These are phyloP conservation scores for Atherinosoma microstoma DNA, from an alignment of 2,797 vertebrate species.

Conservation along the genomic window DNA sequence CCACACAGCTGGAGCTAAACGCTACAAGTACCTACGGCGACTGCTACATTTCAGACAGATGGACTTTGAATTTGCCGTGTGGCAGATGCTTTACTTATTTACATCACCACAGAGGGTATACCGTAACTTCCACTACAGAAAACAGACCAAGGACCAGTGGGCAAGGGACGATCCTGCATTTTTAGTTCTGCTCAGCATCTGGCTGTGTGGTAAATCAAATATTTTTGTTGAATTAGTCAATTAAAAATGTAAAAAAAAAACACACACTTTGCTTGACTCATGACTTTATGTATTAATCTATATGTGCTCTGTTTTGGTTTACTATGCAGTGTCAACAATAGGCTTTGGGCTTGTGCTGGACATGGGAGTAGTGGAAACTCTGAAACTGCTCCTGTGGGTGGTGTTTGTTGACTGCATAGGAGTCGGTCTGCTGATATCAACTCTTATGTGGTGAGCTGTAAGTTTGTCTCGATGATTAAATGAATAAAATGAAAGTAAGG, in stretches of 20 bases:
- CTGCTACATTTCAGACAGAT: slow-evolving; percentile 93
- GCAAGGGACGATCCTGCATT: slow-evolving; percentile 97
- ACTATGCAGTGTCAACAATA: slow-evolving; percentile 89
- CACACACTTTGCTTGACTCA: not conserved
- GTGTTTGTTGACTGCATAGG: slow-evolving; percentile 97
- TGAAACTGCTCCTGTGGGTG: slow-evolving; percentile 97
- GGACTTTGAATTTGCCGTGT: slow-evolving; percentile 97
- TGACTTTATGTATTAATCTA: not conserved
- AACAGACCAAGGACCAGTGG: slow-evolving; percentile 99
- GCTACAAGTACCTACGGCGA: slow-evolving; percentile 94
- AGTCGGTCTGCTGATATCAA: slow-evolving; percentile 94
- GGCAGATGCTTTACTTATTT: slow-evolving; percentile 99
- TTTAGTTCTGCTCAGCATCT: slow-evolving; percentile 93
- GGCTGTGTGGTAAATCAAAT: slow-evolving; percentile 88
- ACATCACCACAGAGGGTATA: slow-evolving; percentile 98
- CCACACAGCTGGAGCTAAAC: slow-evolving; percentile 95
- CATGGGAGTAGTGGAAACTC: slow-evolving; percentile 91
- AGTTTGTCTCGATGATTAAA: not conserved
- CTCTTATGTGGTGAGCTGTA: slow-evolving; percentile 94
- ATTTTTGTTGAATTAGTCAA: not conserved
- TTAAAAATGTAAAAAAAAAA: not conserved
- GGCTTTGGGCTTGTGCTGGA: slow-evolving; percentile 96
- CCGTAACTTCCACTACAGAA: slow-evolving; percentile 98
- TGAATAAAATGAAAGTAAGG: not conserved
- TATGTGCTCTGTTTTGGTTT: not conserved